Conservation (phyloP, 2,113 vertebrate species). For the Phocoena phocoena region DNA sequence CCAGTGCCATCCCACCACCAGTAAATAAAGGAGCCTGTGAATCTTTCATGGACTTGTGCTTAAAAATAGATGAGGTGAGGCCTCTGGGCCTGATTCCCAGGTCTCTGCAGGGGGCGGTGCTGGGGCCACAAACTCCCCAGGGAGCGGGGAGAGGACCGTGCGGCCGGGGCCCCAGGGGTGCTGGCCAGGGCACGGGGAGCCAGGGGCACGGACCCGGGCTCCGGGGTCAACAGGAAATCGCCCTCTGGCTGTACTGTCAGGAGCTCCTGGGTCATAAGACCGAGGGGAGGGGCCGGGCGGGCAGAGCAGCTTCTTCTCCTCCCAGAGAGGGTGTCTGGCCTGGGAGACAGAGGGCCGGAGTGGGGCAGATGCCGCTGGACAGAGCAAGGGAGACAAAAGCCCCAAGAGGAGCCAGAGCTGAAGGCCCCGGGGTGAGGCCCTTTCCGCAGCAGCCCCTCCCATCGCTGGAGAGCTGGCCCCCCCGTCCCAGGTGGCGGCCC, state of each 20-base stretch:
- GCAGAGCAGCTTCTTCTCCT: neutral
- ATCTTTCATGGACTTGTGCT: slow-evolving; percentile 59
- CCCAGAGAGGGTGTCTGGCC: too few relatives aligned
- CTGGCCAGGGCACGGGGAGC: neutral
- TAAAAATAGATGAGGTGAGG: slow-evolving; percentile 62
- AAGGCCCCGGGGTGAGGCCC: neutral
- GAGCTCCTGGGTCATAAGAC: neutral
- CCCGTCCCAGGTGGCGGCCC: neutral
- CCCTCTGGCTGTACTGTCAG: rapidly evolving
- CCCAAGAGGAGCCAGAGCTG: neutral
- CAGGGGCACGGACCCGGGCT: rapidly evolving
- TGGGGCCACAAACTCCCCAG: neutral
- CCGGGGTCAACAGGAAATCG: neutral
- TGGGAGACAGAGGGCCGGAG: neutral
- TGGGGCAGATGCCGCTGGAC: rapidly evolving
- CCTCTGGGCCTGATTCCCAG: neutral
- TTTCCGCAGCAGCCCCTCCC: too few relatives aligned
- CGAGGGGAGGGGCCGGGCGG: too few relatives aligned
- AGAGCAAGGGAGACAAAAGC: too few relatives aligned
- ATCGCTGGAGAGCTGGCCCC: rapidly evolving
- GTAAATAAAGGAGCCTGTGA: slow-evolving; percentile 45
- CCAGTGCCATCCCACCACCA: neutral
- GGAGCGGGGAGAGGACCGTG: neutral
- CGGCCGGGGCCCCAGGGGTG: neutral
- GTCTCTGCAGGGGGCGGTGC: neutral